Percentiles rank a stretch among this genome's conserved stretches.
Evolutionary conservation across 2,888 invertebrate genomes (phyloP).

Genomic region (Cephus spinipes): DNA sequence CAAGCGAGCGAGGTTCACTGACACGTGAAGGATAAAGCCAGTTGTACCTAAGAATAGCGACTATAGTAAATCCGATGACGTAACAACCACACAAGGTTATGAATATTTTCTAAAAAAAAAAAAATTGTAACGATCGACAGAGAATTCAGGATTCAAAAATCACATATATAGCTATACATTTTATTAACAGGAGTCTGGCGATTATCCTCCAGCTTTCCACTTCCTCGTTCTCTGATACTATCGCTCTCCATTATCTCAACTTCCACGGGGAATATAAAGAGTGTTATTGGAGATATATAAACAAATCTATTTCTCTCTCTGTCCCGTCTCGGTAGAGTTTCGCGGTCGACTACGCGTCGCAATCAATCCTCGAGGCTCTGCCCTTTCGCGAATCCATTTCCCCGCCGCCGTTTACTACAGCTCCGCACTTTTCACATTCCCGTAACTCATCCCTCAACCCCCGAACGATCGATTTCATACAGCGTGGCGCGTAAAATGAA

Average conservation of each 20-base stretch:
- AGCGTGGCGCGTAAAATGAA: not conserved
- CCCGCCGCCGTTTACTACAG: not conserved
- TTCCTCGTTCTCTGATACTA: not conserved
- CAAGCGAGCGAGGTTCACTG: not conserved
- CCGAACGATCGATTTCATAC: not conserved
- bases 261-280: not conserved
- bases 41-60: not conserved
- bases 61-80: not conserved
- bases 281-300: not conserved
- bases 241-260: not conserved
- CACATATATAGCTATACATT: not conserved
- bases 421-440: not conserved
- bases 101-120: not conserved
- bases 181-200: not conserved
- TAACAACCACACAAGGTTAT: not conserved
- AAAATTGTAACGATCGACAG: not conserved
- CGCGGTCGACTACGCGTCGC: not conserved
- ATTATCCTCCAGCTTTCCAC: not conserved
- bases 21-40: not conserved
- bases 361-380: not conserved
- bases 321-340: not conserved
- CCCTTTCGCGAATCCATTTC: constrained; percentile 1
- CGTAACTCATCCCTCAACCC: not conserved
- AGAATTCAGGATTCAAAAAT: not conserved
- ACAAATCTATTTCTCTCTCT: not conserved